Conservation (phyloP, 2,797 vertebrate genomes). For the Hapalemur alaotrensis region DNA sequence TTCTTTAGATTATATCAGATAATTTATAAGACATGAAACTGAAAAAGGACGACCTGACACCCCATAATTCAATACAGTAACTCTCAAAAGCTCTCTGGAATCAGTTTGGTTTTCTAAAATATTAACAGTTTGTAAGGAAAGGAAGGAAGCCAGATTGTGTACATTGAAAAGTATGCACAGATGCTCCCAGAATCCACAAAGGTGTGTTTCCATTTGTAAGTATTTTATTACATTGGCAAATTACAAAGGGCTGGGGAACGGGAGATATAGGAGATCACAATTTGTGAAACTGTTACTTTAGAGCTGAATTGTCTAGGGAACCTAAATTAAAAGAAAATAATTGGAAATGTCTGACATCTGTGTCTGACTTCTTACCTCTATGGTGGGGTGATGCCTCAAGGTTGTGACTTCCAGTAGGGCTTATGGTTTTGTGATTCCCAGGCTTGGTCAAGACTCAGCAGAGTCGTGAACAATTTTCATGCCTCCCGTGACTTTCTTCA, state of each 20-base stretch:
- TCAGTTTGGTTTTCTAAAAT: constrained; percentile 68
- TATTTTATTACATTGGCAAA: constrained; percentile 39
- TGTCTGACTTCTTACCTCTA: background rate
- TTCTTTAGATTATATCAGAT: constrained; percentile 53
- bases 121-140: constrained; percentile 75
- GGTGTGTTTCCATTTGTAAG: constrained; percentile 28
- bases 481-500: background rate
- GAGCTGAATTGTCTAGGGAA: background rate
- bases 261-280: background rate
- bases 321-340: background rate
- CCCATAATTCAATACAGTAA: constrained; percentile 64
- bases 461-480: background rate
- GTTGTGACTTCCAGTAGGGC: background rate
- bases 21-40: constrained; percentile 71
- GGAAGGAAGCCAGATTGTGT: constrained; percentile 63
- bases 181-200: constrained; percentile 1
- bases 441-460: background rate
- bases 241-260: constrained; percentile 1
- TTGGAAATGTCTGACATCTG: background rate
- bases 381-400: background rate
- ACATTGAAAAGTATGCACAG: constrained; percentile 37
- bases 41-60: constrained; percentile 46
- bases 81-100: constrained; percentile 63
- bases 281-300: constrained; percentile 29
- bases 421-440: background rate